phyloP scores from a whole-genome alignment of 2,797 vertebrate species.

The Epinephelus awoara region DNA sequence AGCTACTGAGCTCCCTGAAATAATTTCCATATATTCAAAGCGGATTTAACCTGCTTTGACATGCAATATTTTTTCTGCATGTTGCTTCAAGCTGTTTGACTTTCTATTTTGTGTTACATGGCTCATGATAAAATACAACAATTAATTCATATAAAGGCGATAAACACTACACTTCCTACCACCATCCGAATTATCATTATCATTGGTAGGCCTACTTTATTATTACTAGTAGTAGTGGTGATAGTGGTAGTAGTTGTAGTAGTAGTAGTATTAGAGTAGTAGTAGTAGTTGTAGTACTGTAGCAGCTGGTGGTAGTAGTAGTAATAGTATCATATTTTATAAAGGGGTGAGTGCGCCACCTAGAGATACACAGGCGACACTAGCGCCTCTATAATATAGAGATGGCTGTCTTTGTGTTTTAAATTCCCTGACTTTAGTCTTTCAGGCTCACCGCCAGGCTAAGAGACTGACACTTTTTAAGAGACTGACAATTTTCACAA shows the following conservation, averaged over 20 bases:
- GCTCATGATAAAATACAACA: not conserved
- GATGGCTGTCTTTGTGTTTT: fast-evolving
- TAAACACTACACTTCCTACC: not conserved
- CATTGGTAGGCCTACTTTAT: not conserved
- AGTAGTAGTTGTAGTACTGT: not conserved
- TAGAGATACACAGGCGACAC: constrained; percentile 40
- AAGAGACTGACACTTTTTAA: fast-evolving
- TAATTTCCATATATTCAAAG: constrained; percentile 78
- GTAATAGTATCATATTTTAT: not conserved
- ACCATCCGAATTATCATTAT: no score
- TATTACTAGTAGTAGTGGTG: not conserved
- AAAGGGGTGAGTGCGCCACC: constrained; percentile 61
- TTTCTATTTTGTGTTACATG: not conserved
- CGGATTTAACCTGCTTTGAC: constrained; percentile 47
- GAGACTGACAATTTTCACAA: not conserved
- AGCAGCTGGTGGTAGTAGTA: not conserved
- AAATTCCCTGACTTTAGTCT: not conserved
- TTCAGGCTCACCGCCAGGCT: not conserved
- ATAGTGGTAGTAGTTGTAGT: not conserved
- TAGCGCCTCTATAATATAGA: not conserved
- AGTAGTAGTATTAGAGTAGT: no score
- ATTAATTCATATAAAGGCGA: not conserved
- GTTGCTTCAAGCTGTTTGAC: constrained; percentile 1
- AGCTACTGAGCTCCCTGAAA: constrained; percentile 14
- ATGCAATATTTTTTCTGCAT: constrained; percentile 29